Conservation (phyloP, 2,113 vertebrate species). For the Cervus canadensis region DNA sequence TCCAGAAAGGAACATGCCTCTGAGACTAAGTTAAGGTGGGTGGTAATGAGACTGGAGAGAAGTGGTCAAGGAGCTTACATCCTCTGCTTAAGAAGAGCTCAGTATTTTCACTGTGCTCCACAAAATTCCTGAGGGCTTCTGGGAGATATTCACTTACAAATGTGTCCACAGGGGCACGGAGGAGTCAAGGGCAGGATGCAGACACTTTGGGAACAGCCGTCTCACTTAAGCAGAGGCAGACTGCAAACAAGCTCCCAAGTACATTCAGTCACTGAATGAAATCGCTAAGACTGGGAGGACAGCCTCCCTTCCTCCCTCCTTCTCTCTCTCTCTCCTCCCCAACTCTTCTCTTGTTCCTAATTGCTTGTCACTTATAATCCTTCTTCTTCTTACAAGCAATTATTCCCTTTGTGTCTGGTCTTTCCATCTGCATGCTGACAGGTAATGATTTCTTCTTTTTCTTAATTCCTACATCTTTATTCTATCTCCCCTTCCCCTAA, state of each 20-base stretch:
- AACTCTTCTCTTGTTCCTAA: background rate
- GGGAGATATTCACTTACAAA: background rate
- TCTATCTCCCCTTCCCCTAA: background rate
- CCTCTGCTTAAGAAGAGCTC: background rate
- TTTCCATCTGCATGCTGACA: background rate
- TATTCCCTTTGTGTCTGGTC: background rate
- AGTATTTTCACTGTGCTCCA: background rate
- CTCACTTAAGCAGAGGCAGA: background rate
- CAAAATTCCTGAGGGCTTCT: background rate
- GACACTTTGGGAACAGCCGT: background rate
- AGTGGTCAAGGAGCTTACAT: background rate
- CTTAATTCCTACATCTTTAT: background rate
- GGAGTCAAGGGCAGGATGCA: background rate
- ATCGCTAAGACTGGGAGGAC: background rate
- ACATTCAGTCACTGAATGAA: background rate
- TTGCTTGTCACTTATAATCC: background rate
- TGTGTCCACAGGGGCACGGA: background rate
- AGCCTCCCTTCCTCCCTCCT: no score
- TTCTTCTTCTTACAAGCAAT: background rate
- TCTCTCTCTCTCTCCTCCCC: accelerated
- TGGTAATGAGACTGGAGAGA: background rate
- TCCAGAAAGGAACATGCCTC: background rate
- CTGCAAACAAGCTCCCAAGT: background rate
- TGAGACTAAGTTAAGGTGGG: background rate
- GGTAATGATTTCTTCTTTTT: background rate